Percentiles rank a stretch among this genome's conserved stretches.
Conservation (phyloP, 2,888 invertebrate species). For the Lymantria monacha region DNA sequence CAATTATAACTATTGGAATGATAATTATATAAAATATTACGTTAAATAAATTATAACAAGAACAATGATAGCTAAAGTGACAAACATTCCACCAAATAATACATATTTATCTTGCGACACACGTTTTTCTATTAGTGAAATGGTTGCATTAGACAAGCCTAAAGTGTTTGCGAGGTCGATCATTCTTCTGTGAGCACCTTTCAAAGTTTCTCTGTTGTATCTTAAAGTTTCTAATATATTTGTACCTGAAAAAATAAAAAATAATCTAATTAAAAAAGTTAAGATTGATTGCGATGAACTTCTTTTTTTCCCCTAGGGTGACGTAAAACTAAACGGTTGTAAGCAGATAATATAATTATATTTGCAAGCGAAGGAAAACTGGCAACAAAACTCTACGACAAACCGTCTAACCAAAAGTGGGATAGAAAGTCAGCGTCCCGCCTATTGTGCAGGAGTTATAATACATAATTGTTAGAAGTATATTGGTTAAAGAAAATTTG, state of each 20-base stretch:
- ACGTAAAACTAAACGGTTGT: too few relatives aligned
- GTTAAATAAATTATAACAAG: conserved; percentile 87
- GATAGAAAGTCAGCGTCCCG: too few relatives aligned
- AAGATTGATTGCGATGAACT: too few relatives aligned
- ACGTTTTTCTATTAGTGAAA: conserved; percentile 94
- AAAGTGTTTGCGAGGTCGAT: conserved; percentile 95
- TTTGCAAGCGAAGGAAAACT: too few relatives aligned
- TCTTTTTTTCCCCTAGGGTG: too few relatives aligned
- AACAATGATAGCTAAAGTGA: conserved; percentile 90
- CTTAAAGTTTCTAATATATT: conserved; percentile 90
- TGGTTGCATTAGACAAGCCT: conserved; percentile 96
- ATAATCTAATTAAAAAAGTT: neutral
- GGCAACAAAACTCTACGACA: too few relatives aligned
- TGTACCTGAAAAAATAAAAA: conserved; percentile 74
- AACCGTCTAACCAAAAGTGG: too few relatives aligned
- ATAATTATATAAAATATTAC: conserved; percentile 38
- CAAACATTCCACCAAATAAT: conserved; percentile 92
- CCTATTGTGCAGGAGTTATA: too few relatives aligned
- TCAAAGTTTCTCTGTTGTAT: conserved; percentile 91
- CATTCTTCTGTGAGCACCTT: conserved; percentile 92
- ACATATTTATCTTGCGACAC: conserved; percentile 94
- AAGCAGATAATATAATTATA: too few relatives aligned
- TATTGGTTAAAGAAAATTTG: too few relatives aligned
- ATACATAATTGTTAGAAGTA: too few relatives aligned
- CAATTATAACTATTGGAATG: neutral